These are phyloP conservation scores for Rhinolophus ferrumequinum DNA, from an alignment of 2,113 vertebrate genomes.

Conservation along the genomic window DNA sequence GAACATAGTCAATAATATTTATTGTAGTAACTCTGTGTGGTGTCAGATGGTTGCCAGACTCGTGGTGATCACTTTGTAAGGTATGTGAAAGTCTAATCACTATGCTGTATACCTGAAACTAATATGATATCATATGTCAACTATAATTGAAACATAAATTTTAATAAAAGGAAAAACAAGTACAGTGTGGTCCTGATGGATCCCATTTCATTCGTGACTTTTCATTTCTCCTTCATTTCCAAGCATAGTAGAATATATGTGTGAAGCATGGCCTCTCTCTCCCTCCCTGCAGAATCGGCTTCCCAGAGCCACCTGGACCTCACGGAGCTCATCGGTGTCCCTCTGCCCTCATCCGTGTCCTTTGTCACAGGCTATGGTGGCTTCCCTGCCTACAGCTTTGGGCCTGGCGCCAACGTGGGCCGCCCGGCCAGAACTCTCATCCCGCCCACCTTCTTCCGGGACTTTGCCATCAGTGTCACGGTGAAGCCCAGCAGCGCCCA, in stretches of 20 bases:
- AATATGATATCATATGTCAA: too few relatives aligned
- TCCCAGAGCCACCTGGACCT: constrained; percentile 90
- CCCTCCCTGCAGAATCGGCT: constrained; percentile 83
- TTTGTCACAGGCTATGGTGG: constrained; percentile 95
- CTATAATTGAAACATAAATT: too few relatives aligned
- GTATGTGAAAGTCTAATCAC: too few relatives aligned
- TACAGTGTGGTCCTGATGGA: neutral
- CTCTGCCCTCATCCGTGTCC: constrained; percentile 95
- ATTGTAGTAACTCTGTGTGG: too few relatives aligned
- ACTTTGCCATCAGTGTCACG: constrained; percentile 91
- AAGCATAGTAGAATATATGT: neutral
- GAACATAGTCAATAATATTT: too few relatives aligned
- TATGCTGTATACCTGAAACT: too few relatives aligned
- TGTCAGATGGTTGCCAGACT: too few relatives aligned
- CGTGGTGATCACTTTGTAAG: too few relatives aligned
- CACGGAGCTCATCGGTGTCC: constrained; percentile 95
- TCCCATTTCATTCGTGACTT: neutral
- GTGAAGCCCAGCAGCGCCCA: constrained; percentile 88
- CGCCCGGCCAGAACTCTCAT: constrained; percentile 92
- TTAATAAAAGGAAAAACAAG: too few relatives aligned
- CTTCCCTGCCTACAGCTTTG: constrained; percentile 95
- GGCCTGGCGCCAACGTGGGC: constrained; percentile 92
- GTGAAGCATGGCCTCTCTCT: neutral
- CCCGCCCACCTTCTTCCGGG: constrained; percentile 90
- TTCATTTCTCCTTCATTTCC: neutral